Conservation (phyloP, 1,140 invertebrate species). For the Papilio dardanus region DNA sequence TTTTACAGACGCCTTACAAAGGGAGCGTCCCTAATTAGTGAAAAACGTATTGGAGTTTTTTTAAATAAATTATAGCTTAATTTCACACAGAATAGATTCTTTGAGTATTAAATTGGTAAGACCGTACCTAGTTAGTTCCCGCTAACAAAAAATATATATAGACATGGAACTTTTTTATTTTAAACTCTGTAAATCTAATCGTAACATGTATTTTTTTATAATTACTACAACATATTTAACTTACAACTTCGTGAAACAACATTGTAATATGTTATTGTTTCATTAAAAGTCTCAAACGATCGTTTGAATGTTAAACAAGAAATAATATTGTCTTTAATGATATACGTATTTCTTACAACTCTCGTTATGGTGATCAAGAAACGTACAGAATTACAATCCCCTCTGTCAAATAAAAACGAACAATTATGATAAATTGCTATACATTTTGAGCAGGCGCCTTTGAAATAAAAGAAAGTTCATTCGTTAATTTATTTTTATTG, state of each 20-base stretch:
- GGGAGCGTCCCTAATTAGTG: background rate
- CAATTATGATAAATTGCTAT: conserved; percentile 3
- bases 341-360: background rate
- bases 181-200: too few species aligned
- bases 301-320: background rate
- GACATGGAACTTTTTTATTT: too few species aligned
- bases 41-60: background rate
- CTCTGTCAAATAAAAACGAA: background rate
- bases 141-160: background rate
- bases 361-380: background rate
- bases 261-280: background rate
- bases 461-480: background rate
- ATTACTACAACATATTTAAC: background rate
- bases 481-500: background rate
- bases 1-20: background rate
- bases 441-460: background rate
- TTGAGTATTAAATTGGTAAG: background rate
- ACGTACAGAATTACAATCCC: too few species aligned
- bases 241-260: too few species aligned
- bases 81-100: background rate
- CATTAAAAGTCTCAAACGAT: background rate
- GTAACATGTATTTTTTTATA: background rate
- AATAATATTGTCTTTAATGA: background rate
- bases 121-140: background rate
- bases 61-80: background rate